A percentile compares a stretch with the other conserved stretches of the same genome.
These are phyloP conservation scores for Muscina levida DNA, from an alignment of 2,888 invertebrate species.

Conservation along the genomic window DNA sequence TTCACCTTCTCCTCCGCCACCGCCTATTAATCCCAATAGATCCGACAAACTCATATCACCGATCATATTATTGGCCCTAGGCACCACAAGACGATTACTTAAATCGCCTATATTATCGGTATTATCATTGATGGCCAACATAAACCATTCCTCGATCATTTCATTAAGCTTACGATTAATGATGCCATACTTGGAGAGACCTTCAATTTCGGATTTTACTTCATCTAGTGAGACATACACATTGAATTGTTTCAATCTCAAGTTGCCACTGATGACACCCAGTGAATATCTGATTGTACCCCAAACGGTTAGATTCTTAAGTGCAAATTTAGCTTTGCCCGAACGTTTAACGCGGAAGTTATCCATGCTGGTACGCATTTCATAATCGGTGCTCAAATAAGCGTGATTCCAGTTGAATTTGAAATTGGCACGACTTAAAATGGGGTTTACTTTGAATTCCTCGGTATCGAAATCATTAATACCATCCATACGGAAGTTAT, in stretches of 20 bases:
- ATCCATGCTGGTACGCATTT: conserved; percentile 63
- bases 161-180: conserved; percentile 74
- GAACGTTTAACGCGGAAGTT: conserved; percentile 66
- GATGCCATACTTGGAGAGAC: conserved; percentile 70
- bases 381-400: conserved; percentile 70
- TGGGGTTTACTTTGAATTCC: conserved; percentile 64
- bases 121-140: conserved; percentile 74
- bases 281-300: conserved; percentile 71
- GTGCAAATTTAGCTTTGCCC: conserved; percentile 71
- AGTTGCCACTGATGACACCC: conserved; percentile 62
- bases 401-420: conserved; percentile 70
- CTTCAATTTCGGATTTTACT: conserved; percentile 73
- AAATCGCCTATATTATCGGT: conserved; percentile 69
- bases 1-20: conserved; percentile 60
- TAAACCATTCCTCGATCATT: conserved; percentile 74
- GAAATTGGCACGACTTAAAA: conserved; percentile 69
- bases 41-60: conserved; percentile 72
- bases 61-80: conserved; percentile 71
- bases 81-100: conserved; percentile 68
- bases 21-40: conserved; percentile 69
- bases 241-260: conserved; percentile 71
- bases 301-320: conserved; percentile 69
- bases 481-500: conserved; percentile 69
- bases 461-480: conserved; percentile 72
- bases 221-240: conserved; percentile 69